These are phyloP conservation scores for Geotrypetes seraphini DNA, from an alignment of 2,797 vertebrate genomes.

Conservation along the genomic window DNA sequence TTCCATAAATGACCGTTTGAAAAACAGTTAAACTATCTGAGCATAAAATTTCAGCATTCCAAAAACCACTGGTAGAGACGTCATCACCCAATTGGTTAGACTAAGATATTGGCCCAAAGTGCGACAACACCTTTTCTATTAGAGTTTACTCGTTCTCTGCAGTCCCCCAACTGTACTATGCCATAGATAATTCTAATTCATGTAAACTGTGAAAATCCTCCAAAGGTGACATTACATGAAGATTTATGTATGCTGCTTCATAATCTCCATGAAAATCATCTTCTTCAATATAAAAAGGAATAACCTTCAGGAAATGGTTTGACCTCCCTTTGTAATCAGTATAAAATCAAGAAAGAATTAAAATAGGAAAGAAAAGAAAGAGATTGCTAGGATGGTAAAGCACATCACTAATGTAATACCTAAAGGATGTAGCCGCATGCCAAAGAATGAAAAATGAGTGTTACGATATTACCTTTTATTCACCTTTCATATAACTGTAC, in stretches of 20 bases:
- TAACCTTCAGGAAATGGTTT: conserved; percentile 8
- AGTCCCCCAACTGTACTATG: too few relatives aligned
- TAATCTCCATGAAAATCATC: conserved; percentile 27
- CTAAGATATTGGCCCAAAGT: too few relatives aligned
- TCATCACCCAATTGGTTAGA: too few relatives aligned
- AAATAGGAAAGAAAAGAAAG: not conserved
- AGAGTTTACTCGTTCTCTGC: too few relatives aligned
- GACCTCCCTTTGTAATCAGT: not conserved
- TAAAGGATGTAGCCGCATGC: conserved; percentile 5
- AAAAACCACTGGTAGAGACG: too few relatives aligned
- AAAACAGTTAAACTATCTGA: too few relatives aligned
- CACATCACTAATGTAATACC: too few relatives aligned
- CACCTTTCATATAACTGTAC: not conserved
- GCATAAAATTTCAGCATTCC: too few relatives aligned
- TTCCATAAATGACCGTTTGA: too few relatives aligned
- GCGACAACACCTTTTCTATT: too few relatives aligned
- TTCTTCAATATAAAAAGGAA: conserved; percentile 20
- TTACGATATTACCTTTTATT: conserved; percentile 8
- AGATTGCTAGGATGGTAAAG: too few relatives aligned
- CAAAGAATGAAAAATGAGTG: not conserved
- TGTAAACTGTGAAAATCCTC: conserved; percentile 1
- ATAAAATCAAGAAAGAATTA: not conserved
- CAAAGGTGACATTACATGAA: conserved; percentile 21
- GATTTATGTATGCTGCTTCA: conserved; percentile 9
- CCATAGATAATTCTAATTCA: conserved; percentile 17